Evolutionary conservation across 2,797 vertebrate species (phyloP).

Genomic region (Xenopus petersii): DNA sequence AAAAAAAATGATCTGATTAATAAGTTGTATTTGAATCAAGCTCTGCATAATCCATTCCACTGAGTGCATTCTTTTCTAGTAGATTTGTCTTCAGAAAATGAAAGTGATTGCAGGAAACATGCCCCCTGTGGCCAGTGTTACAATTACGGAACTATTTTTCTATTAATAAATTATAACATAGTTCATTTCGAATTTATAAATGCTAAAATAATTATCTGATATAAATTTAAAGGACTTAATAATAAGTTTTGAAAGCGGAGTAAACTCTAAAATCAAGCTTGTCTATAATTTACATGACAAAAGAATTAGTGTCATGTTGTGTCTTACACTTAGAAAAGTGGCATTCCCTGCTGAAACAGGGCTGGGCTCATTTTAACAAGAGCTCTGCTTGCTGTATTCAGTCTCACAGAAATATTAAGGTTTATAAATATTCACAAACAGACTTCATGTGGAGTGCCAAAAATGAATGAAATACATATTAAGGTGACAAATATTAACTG

Average conservation of each 20-base stretch:
- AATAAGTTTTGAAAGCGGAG: conserved; percentile 13
- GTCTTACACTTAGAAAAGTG: not conserved
- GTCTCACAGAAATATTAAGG: not conserved
- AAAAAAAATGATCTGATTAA: conserved; percentile 25
- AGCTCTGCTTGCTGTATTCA: not conserved
- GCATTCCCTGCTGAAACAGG: not conserved
- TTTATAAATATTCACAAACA: conserved; percentile 9
- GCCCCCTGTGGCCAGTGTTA: conserved; percentile 2
- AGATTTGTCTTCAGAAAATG: conserved; percentile 18
- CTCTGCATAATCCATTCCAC: conserved; percentile 12
- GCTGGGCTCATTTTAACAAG: not conserved
- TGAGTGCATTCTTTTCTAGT: conserved; percentile 22
- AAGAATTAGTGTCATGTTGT: conserved; percentile 1
- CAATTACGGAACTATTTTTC: not conserved
- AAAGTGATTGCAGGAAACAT: conserved; percentile 14
- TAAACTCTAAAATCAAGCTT: not conserved
- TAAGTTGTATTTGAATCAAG: conserved; percentile 26
- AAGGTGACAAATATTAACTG: no score
- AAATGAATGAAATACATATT: no score
- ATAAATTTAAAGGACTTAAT: conserved; percentile 23
- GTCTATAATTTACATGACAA: conserved; percentile 9
- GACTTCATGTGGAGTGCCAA: no score
- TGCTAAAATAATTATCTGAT: conserved; percentile 17
- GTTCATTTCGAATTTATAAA: conserved; percentile 29
- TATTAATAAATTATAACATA: conserved; percentile 21